Conservation (phyloP, 2,113 vertebrate species). For the Leptocoma aspasia region DNA sequence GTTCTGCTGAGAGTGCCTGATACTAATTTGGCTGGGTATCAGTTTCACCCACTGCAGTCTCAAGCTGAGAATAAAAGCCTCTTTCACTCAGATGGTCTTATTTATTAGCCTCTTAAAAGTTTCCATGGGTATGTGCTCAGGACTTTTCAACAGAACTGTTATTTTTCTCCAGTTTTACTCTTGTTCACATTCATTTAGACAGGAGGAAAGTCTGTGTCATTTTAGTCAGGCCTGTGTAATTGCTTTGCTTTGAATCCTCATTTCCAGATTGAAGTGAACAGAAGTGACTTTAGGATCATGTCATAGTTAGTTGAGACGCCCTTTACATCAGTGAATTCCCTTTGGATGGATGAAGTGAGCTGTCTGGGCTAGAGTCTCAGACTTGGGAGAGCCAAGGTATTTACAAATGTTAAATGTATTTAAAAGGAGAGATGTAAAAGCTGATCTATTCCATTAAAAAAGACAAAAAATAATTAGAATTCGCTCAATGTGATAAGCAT, state of each 20-base stretch:
- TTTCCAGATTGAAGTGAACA: not conserved
- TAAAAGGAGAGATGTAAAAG: not conserved
- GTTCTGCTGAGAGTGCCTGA: not conserved
- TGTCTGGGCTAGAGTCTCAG: not conserved
- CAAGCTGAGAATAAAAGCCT: conserved; percentile 42
- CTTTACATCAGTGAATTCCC: not conserved
- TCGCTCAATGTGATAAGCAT: not conserved
- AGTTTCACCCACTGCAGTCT: conserved; percentile 21
- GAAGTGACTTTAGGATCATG: not conserved
- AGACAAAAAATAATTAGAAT: not conserved
- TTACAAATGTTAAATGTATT: not conserved
- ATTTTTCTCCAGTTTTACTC: conserved; percentile 34
- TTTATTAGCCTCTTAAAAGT: conserved; percentile 52
- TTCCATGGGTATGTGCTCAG: conserved; percentile 23
- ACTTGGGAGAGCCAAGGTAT: not conserved
- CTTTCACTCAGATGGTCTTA: conserved; percentile 46
- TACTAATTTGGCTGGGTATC: conserved; percentile 25
- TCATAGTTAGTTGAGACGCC: not conserved
- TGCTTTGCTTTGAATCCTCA: not conserved
- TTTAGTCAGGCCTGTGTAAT: not conserved
- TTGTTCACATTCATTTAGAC: conserved; percentile 16
- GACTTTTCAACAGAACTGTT: conserved; percentile 12
- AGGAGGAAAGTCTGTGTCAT: not conserved
- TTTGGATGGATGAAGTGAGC: not conserved
- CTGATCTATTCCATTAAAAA: not conserved